Percentiles rank a stretch among this genome's conserved stretches.
Evolutionary conservation across 2,888 invertebrate species (phyloP).

Genomic region (Lasioglossum lativentre): DNA sequence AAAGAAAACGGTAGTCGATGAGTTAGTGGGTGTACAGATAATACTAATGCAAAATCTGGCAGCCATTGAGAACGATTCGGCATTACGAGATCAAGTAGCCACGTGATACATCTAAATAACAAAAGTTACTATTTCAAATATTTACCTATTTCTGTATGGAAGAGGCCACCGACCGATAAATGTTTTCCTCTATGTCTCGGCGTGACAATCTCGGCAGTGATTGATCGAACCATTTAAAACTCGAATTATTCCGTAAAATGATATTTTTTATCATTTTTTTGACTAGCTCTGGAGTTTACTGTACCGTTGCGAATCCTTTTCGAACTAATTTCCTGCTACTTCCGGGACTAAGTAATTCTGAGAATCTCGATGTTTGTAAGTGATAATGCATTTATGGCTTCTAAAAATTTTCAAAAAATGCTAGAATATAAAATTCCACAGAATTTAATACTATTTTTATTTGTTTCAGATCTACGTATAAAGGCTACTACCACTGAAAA

Average conservation of each 20-base stretch:
- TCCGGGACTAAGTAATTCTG: background rate
- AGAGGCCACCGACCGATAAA: background rate
- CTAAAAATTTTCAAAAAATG: too few relatives aligned
- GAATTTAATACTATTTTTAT: too few relatives aligned
- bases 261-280: background rate
- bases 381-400: background rate
- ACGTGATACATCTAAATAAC: background rate
- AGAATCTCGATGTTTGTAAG: background rate
- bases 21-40: background rate
- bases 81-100: too few relatives aligned
- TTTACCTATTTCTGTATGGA: background rate
- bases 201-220: too few relatives aligned
- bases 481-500: too few relatives aligned
- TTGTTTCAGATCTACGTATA: too few relatives aligned
- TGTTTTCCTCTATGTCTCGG: background rate
- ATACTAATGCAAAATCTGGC: background rate
- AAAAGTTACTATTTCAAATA: background rate
- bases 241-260: background rate
- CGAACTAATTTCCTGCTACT: background rate
- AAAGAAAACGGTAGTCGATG: background rate
- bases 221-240: too few relatives aligned
- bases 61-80: background rate
- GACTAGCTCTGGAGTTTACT: background rate
- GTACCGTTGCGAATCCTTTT: background rate
- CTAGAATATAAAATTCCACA: too few relatives aligned